Evolutionary conservation across 2,888 invertebrate genomes (phyloP).

Genomic region (Plebejus anna): DNA sequence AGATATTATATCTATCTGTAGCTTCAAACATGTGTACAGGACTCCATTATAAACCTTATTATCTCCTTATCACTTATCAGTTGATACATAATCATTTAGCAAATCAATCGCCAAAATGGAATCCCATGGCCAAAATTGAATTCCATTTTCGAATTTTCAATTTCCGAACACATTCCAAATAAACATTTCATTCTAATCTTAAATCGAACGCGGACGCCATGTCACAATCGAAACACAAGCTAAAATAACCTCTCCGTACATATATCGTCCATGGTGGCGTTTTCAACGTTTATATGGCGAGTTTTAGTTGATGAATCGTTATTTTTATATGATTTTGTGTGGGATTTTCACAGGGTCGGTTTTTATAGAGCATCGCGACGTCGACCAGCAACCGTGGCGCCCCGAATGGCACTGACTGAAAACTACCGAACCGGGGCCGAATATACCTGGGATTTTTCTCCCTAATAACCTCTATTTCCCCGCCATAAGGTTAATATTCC

Average conservation of each 20-base stretch:
- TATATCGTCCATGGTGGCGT: not conserved
- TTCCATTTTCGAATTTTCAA: slow-evolving; percentile 12
- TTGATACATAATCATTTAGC: not conserved
- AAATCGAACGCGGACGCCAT: slow-evolving; percentile 15
- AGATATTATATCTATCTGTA: not conserved
- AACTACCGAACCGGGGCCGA: slow-evolving; percentile 39
- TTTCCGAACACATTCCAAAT: slow-evolving; percentile 6
- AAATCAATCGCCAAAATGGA: not conserved
- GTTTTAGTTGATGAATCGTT: slow-evolving; percentile 21
- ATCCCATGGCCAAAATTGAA: not conserved
- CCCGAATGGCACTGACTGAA: slow-evolving; percentile 72
- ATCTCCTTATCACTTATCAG: slow-evolving; percentile 10
- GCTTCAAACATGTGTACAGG: not conserved
- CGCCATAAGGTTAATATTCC: slow-evolving; percentile 31
- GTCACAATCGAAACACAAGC: not conserved
- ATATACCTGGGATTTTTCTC: slow-evolving; percentile 3
- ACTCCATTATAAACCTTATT: slow-evolving; percentile 15
- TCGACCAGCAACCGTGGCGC: slow-evolving; percentile 72
- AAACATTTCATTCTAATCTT: slow-evolving; percentile 20
- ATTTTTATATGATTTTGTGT: slow-evolving; percentile 32
- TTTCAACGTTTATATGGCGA: not conserved
- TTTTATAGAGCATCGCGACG: slow-evolving; percentile 60
- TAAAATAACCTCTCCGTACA: not conserved
- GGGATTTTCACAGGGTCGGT: slow-evolving; percentile 47
- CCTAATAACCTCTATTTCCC: slow-evolving; percentile 30